These are phyloP conservation scores for Euphydryas editha DNA, from an alignment of 2,888 invertebrate genomes.

Conservation along the genomic window DNA sequence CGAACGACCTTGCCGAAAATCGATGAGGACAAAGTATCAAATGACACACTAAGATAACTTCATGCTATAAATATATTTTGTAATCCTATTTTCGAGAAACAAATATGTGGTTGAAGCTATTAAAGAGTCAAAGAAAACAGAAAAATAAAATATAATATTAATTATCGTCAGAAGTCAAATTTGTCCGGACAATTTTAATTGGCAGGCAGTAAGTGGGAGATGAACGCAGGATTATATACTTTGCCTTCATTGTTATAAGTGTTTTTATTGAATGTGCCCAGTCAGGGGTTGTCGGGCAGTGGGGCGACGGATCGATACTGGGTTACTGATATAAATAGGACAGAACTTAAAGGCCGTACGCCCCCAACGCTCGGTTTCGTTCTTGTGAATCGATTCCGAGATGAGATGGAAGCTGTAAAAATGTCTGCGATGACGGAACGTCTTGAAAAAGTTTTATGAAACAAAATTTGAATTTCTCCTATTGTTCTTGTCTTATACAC, in stretches of 20 bases:
- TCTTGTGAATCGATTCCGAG: slow-evolving; percentile 62
- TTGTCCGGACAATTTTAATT: slow-evolving; percentile 59
- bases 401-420: slow-evolving; percentile 56
- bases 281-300: slow-evolving; percentile 74
- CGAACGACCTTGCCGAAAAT: slow-evolving; percentile 4
- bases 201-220: slow-evolving; percentile 43
- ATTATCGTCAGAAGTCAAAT: slow-evolving; percentile 58
- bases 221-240: slow-evolving; percentile 54
- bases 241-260: slow-evolving; percentile 53
- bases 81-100: slow-evolving; percentile 10
- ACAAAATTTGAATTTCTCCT: slow-evolving; percentile 33
- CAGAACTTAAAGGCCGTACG: slow-evolving; percentile 63
- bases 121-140: slow-evolving; percentile 23
- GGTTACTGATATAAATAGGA: slow-evolving; percentile 79
- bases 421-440: slow-evolving; percentile 36
- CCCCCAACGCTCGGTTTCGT: slow-evolving; percentile 70
- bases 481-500: slow-evolving; percentile 10
- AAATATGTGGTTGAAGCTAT: not conserved
- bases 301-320: slow-evolving; percentile 78
- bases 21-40: not conserved
- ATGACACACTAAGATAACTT: not conserved
- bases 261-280: slow-evolving; percentile 56
- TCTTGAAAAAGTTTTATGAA: slow-evolving; percentile 27
- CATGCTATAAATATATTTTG: slow-evolving; percentile 3
- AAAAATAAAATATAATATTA: slow-evolving; percentile 40